Base-by-base conservation (phyloP, 2,797 vertebrate genomes). In the Urosaurus nigricauda region DNA sequence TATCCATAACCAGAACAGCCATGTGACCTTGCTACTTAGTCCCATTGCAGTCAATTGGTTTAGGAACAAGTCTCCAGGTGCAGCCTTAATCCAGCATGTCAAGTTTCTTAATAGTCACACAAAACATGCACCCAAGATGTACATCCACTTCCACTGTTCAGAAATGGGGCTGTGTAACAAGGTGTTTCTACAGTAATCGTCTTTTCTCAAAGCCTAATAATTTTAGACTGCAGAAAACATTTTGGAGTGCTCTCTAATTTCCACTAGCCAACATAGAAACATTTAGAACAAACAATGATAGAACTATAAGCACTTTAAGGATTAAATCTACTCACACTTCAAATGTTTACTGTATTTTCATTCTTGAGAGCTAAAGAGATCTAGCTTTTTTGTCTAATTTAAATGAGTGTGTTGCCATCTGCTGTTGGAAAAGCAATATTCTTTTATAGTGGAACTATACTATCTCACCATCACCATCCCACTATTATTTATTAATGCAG, bases 351-450 rank as follows among this genome's bases (percentile, higher is more conserved):
- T 68, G 32, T 17, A 88, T 74, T 79, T 87, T 79, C 65, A 73
- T 51, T 53, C 17, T 84, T 51, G 13, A 9, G 63, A 19, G 12
- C 53, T 24, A 43, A 63, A 0, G 32, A 65, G 37, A 70, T 74
- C 80, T 47, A 40, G 19, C 7, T 77, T 12, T 0, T 0, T 58
- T 89, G 89, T 93, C 92, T 88, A 79, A 77, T 92, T 96, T 94
- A 95, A 84, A 91, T 94, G 95, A 96, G 92, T 17, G 75, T 70
- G 91, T 95, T 96, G 96, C 97, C 97, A 97, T 92, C 97, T 97
- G 96, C 96, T 81, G 96, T 95, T 65, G 90, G 91, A 90, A 93
- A 96, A 95, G 73, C 90, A 19, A 85, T 4, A 21, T 90, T 17
- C 78, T 85, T 2, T 82, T 51, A 51, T 51, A 51, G 47, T 51